A percentile compares a stretch with the other conserved stretches of the same genome.
Evolutionary conservation across 1,140 invertebrate species (phyloP).

Genomic region (Cryptotermes secundus): DNA sequence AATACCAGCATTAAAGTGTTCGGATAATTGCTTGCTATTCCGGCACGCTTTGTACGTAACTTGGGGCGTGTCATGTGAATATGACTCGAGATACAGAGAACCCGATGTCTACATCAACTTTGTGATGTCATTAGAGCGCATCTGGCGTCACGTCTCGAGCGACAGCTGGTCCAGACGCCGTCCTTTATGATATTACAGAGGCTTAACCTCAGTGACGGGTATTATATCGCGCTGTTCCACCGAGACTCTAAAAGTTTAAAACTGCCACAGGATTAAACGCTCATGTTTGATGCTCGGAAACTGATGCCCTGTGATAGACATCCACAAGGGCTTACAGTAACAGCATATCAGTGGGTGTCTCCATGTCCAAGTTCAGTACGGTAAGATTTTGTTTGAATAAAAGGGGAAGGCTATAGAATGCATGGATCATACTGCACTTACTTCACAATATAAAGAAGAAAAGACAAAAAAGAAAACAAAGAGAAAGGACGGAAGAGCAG

Average conservation of each 20-base stretch:
- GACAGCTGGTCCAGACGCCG: not conserved
- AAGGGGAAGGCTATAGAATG: no score
- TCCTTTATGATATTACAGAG: not conserved
- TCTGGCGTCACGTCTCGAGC: not conserved
- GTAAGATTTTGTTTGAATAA: no score
- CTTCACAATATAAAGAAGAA: no score
- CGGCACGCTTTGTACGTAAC: not conserved
- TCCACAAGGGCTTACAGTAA: no score
- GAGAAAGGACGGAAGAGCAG: no score
- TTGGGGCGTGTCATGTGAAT: not conserved
- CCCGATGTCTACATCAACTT: not conserved
- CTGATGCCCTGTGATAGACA: no score
- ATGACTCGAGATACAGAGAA: not conserved
- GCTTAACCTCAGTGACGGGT: not conserved
- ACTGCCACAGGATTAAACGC: not conserved
- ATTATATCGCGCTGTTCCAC: not conserved
- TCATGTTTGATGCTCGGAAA: no score
- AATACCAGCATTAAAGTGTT: no score
- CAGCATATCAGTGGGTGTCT: no score
- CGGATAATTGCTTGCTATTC: not conserved
- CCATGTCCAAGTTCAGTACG: no score
- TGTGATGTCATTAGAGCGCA: constrained; percentile 1
- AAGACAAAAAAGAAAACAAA: no score
- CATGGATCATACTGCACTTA: no score
- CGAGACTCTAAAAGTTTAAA: not conserved